Evolutionary conservation across 1,140 invertebrate genomes (phyloP), one percentile per base, ranked within the genome.

Genomic region (Steinernema khuongi): DNA sequence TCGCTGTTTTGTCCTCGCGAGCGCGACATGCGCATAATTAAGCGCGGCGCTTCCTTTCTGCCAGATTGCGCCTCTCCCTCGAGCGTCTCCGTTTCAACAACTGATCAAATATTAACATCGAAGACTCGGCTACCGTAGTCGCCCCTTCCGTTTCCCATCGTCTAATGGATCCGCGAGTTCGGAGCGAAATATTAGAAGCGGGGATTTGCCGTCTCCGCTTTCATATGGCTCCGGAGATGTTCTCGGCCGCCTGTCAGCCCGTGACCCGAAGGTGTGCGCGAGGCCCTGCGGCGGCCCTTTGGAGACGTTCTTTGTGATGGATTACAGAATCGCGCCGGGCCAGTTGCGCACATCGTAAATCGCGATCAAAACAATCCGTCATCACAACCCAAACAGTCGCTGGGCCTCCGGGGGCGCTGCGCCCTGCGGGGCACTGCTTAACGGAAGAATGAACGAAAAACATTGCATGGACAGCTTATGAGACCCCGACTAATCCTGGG

Each of bases 351-450:
- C 50, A 60, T 60, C 50, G 50, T 60, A 60, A 60, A 60, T 60
- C 50, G 50, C 50, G 50, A 60, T 60, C 50, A 60, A 60, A 60
- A 60, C 50, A 60, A 60, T 60, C 50, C 50, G 50, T 60, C 50
- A 60, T 60, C 50, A 22, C 11, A 60, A 60, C 50, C 50, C 50
- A 60, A 60, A 60, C 50, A 60, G 50, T 60, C 50, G 26, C 4
- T 22, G 50, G 26, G 50, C 4, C 50, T 26, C 4, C 50, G 50
- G 26, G 50, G 26, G 50, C 50, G 11, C 50, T 22, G 7, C 50
- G 50, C 36, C 36, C n/a, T 41, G 50, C 50, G 50, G 50, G 50
- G 7, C 36, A 41, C 36, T 41, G 36, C 36, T 41, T 41, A 41
- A 41, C 11, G 50, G 50, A 60, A 60, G 50, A 60, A 60, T 60